A percentile compares a stretch with the other conserved stretches of the same genome.
phyloP scores from a whole-genome alignment of 2,797 vertebrate species.

The Taeniopygia guttata region DNA sequence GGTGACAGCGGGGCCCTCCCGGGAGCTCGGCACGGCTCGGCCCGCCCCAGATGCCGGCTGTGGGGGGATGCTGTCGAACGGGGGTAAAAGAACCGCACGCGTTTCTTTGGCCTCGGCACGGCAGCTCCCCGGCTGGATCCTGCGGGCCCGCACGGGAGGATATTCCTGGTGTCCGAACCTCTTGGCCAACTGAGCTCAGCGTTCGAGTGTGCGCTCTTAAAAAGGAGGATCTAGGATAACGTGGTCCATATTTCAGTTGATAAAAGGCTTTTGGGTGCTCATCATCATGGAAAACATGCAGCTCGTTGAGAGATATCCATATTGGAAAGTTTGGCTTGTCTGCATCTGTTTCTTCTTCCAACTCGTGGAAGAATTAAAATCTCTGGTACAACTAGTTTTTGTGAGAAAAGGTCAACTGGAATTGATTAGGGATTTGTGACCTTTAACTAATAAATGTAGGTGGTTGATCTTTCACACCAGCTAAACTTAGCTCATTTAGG shows the following conservation, averaged over 20 bases:
- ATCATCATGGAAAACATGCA: fast-evolving
- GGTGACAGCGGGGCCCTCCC: neutral
- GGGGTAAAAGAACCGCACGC: neutral
- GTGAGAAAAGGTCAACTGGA: neutral
- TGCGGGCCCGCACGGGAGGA: fast-evolving
- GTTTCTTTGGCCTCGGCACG: neutral
- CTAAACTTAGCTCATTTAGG: neutral
- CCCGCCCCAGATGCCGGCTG: neutral
- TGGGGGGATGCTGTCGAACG: neutral
- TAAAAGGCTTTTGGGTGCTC: neutral
- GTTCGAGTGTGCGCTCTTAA: fast-evolving
- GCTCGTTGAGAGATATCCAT: fast-evolving
- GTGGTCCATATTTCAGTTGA: fast-evolving
- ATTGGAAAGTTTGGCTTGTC: neutral
- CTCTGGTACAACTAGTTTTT: neutral
- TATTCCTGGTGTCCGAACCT: fast-evolving
- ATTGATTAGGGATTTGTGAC: neutral
- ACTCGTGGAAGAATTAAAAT: neutral
- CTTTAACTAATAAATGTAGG: neutral
- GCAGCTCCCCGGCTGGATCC: neutral
- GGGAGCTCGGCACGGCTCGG: neutral
- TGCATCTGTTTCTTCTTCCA: neutral
- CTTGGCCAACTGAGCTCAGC: neutral
- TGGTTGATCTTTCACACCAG: neutral
- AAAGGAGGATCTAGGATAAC: neutral